These are phyloP conservation scores for Agrochola lychnidis DNA, from an alignment of 2,888 invertebrate genomes.

Conservation along the genomic window DNA sequence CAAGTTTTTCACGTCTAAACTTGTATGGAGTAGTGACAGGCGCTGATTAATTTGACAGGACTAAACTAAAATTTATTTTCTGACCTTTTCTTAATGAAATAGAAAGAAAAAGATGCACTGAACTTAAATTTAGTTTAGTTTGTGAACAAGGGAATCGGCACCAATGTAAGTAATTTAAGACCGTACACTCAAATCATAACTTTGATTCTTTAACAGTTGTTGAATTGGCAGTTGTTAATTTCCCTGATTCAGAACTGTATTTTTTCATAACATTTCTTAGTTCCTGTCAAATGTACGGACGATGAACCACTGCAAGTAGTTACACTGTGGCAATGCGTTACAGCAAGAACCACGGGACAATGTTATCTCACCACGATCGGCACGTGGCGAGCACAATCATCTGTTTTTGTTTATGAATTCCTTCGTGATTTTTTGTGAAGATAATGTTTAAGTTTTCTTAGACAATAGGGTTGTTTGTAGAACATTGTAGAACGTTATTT, in stretches of 20 bases:
- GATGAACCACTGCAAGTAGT: slow-evolving; percentile 5
- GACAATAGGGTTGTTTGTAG: slow-evolving; percentile 45
- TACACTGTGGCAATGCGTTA: slow-evolving; percentile 48
- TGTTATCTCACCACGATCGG: slow-evolving; percentile 85
- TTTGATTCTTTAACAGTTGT: not conserved
- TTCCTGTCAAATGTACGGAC: not conserved
- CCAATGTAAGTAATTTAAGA: too few relatives aligned
- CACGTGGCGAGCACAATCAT: slow-evolving; percentile 79
- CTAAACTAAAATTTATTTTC: too few relatives aligned
- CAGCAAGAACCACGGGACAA: slow-evolving; percentile 70
- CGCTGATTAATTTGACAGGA: too few relatives aligned
- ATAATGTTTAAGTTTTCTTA: slow-evolving; percentile 41
- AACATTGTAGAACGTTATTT: slow-evolving; percentile 28
- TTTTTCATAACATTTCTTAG: not conserved
- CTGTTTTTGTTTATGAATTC: slow-evolving; percentile 80
- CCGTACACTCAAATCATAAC: not conserved
- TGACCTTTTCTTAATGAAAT: too few relatives aligned
- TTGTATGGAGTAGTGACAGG: too few relatives aligned
- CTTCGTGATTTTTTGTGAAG: slow-evolving; percentile 54
- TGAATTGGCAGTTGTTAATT: too few relatives aligned
- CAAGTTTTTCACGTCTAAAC: too few relatives aligned
- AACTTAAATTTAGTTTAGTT: too few relatives aligned
- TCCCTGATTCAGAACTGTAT: too few relatives aligned
- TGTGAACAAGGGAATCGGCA: too few relatives aligned
- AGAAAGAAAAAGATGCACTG: too few relatives aligned